Conservation (phyloP, 1,140 invertebrate genomes). For the Cephus cinctus region DNA sequence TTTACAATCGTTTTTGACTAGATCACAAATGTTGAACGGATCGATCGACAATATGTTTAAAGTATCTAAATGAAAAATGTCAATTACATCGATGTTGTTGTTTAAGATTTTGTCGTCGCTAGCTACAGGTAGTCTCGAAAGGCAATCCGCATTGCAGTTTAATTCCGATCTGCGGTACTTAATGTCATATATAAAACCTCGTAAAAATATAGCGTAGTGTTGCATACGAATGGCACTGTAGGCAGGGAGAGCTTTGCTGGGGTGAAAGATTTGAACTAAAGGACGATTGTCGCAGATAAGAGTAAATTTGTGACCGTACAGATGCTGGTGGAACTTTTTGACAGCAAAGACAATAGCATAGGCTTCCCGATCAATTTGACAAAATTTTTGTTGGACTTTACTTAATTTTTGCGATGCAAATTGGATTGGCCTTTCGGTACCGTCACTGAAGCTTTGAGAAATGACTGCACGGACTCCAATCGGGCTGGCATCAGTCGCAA, state of each 20-base stretch:
- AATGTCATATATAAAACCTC: conserved; percentile 8
- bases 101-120: conserved; percentile 1
- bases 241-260: conserved; percentile 27
- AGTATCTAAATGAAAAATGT: too few species aligned
- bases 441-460: conserved; percentile 38
- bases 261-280: conserved; percentile 45
- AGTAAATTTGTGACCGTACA: conserved; percentile 50
- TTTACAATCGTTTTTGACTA: too few species aligned
- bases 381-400: conserved; percentile 53
- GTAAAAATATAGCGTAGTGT: conserved; percentile 14
- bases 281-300: conserved; percentile 56
- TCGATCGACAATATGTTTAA: too few species aligned
- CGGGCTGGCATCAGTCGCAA: conserved; percentile 47
- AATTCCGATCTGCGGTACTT: conserved; percentile 2
- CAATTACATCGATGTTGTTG: too few species aligned
- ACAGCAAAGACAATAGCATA: conserved; percentile 53
- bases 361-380: conserved; percentile 58
- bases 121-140: not conserved
- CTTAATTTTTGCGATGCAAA: conserved; percentile 54
- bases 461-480: conserved; percentile 53
- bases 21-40: too few species aligned
- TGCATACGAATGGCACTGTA: conserved; percentile 13
- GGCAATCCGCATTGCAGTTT: conserved; percentile 13
- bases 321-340: conserved; percentile 56
- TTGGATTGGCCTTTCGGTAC: conserved; percentile 48